A percentile compares a stretch with the other conserved stretches of the same genome.
These are phyloP conservation scores for Epistrophella euchroma DNA, from an alignment of 2,888 invertebrate genomes.

Conservation along the genomic window DNA sequence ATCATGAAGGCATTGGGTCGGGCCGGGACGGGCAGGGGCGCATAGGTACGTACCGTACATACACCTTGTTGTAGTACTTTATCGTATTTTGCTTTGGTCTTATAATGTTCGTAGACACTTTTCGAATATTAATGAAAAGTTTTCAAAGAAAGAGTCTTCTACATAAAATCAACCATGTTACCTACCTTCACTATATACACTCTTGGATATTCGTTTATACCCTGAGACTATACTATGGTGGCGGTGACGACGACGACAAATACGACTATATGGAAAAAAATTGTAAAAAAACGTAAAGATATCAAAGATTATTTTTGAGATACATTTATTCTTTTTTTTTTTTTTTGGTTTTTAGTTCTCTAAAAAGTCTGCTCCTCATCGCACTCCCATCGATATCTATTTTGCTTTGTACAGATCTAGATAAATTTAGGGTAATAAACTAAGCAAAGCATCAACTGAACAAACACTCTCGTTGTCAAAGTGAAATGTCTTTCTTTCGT, in stretches of 20 bases:
- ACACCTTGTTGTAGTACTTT: constrained; percentile 71
- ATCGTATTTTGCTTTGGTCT: constrained; percentile 73
- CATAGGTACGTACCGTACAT: constrained; percentile 26
- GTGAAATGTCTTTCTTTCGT: constrained; percentile 47
- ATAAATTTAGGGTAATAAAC: constrained; percentile 64
- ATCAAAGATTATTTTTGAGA: constrained; percentile 69
- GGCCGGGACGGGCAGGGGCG: constrained; percentile 15
- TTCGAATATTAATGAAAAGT: constrained; percentile 76
- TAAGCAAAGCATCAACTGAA: constrained; percentile 65
- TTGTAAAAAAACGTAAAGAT: constrained; percentile 60
- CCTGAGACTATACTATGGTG: background rate
- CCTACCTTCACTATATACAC: constrained; percentile 36
- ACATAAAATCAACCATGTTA: constrained; percentile 39
- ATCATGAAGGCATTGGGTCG: constrained; percentile 24
- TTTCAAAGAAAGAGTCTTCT: constrained; percentile 63
- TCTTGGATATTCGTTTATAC: constrained; percentile 35
- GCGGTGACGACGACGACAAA: constrained; percentile 18
- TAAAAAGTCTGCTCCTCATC: background rate
- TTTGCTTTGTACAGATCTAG: constrained; percentile 44
- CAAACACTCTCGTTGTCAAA: constrained; percentile 53
- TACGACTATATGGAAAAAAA: constrained; percentile 23
- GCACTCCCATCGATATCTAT: constrained; percentile 46
- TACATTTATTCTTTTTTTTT: constrained; percentile 42
- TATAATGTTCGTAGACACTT: constrained; percentile 74
- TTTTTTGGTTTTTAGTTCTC: constrained; percentile 3